Percentiles rank a stretch among this genome's conserved stretches.
These are phyloP conservation scores for Caerostris extrusa DNA, from an alignment of 1,140 invertebrate species.

Conservation along the genomic window DNA sequence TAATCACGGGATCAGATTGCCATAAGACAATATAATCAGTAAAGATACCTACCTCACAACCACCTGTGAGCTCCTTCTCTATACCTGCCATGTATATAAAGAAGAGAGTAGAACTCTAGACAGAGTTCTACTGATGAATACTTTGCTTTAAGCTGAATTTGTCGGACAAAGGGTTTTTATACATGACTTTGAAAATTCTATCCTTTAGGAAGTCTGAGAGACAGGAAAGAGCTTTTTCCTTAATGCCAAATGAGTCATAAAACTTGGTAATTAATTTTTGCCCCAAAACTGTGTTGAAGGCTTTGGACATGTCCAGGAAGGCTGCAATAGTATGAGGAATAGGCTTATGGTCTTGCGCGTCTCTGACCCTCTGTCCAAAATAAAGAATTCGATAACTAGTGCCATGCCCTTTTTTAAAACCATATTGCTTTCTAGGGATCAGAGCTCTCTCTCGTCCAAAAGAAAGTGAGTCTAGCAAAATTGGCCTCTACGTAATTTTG, in stretches of 20 bases:
- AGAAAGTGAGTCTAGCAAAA: slow-evolving; percentile 5
- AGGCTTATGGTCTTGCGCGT: background rate
- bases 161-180: background rate
- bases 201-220: background rate
- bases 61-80: background rate
- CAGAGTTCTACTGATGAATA: background rate
- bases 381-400: background rate
- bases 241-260: slow-evolving; percentile 18
- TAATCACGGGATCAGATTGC: background rate
- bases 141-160: background rate
- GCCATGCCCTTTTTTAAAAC: background rate
- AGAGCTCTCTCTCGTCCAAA: background rate
- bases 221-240: background rate
- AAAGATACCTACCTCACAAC: background rate
- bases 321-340: background rate
- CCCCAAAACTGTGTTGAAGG: slow-evolving; percentile 15
- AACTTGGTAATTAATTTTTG: background rate
- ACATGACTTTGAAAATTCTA: background rate
- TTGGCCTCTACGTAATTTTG: slow-evolving; percentile 27
- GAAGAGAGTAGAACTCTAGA: background rate
- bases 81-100: background rate
- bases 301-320: slow-evolving; percentile 19
- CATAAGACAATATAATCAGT: background rate
- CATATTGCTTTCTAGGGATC: slow-evolving; percentile 1
- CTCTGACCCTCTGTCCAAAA: background rate